Base-by-base conservation (phyloP, 2,797 vertebrate genomes). In the Gila robusta region DNA sequence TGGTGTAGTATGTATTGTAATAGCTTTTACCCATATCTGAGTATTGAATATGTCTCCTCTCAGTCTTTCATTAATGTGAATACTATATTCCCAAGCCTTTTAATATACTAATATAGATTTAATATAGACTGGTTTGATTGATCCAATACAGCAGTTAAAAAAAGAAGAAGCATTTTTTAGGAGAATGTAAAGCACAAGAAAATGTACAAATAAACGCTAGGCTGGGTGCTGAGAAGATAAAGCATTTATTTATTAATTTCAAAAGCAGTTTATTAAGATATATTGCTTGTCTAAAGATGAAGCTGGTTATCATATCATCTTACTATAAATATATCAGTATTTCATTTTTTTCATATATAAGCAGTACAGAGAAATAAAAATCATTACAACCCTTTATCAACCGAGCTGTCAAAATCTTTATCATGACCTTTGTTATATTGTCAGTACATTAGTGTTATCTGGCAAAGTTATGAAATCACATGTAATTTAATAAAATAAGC, bases 401-500 rank as follows among this genome's bases (percentile, higher is more conserved):
- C 28, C 19, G 0, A 56, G 73, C 49, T 7, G 49, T 76, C 73
- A 35, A 54, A 35, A 35, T 23, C 28, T 32, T 72, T 17, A 26
- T 41, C 14, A 26, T 21, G n/a, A 72, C 9, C 1, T 56, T 71
- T 56, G 71, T 70, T 52, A 54, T 4, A 69, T 54, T 9, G 49
- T 84, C 9, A 37, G 21, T 41, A 32, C 5, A 37, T 21, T 14
- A 47, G 35, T 37, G 23, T 41, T 77, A 66, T n/a, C 49, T 21
- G 41, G 73, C 11, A 64, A 44, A 67, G 16, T 19, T 59, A 17
- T 52, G 32, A 66, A 52, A 52, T 37, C 23, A 76, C 16, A 71
- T 67, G 9, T 84, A 56, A 88, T 47, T 76, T 41, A 81, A 78
- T 62, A 47, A 52, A 49, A 83, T 19, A 56, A 67, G 10, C 39